Evolutionary conservation across 1,140 invertebrate species (phyloP).

Genomic region (Bathynomus jamesi): DNA sequence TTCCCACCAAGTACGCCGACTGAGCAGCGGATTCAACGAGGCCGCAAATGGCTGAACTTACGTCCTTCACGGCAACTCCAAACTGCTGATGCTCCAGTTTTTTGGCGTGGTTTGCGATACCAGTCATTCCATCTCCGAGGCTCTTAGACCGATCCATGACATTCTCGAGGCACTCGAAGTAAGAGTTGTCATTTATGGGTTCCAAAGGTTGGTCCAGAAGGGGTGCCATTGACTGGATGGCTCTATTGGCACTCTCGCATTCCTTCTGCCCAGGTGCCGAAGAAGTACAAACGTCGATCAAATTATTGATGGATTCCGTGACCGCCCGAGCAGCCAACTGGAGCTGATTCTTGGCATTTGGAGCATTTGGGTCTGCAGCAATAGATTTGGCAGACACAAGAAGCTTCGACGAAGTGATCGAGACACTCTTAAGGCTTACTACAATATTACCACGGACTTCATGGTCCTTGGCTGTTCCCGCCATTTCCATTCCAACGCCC

Average conservation of each 20-base stretch:
- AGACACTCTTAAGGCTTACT: slow-evolving; percentile 74
- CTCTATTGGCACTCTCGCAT: slow-evolving; percentile 90
- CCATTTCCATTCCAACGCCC: slow-evolving; percentile 69
- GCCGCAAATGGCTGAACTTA: slow-evolving; percentile 79
- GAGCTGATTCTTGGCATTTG: slow-evolving; percentile 82
- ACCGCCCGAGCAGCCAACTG: slow-evolving; percentile 72
- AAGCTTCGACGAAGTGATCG: slow-evolving; percentile 77
- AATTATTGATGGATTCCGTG: slow-evolving; percentile 84
- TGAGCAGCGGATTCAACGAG: slow-evolving; percentile 89
- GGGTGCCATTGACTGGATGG: slow-evolving; percentile 75
- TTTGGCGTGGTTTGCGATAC: slow-evolving; percentile 87
- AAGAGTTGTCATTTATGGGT: slow-evolving; percentile 77
- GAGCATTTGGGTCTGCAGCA: slow-evolving; percentile 76
- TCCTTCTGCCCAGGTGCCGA: slow-evolving; percentile 86
- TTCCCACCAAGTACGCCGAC: slow-evolving; percentile 87
- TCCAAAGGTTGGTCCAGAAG: slow-evolving; percentile 78
- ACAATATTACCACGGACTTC: slow-evolving; percentile 70
- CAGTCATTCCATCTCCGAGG: slow-evolving; percentile 81
- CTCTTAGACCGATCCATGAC: slow-evolving; percentile 90
- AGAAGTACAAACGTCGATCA: slow-evolving; percentile 73
- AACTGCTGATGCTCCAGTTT: slow-evolving; percentile 79
- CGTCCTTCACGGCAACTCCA: slow-evolving; percentile 71
- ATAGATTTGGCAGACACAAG: slow-evolving; percentile 79
- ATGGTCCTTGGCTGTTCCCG: slow-evolving; percentile 54
- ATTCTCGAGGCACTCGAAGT: slow-evolving; percentile 88